Base-by-base conservation (phyloP, 2,113 vertebrate species). In the Hirundichthys speculiger region DNA sequence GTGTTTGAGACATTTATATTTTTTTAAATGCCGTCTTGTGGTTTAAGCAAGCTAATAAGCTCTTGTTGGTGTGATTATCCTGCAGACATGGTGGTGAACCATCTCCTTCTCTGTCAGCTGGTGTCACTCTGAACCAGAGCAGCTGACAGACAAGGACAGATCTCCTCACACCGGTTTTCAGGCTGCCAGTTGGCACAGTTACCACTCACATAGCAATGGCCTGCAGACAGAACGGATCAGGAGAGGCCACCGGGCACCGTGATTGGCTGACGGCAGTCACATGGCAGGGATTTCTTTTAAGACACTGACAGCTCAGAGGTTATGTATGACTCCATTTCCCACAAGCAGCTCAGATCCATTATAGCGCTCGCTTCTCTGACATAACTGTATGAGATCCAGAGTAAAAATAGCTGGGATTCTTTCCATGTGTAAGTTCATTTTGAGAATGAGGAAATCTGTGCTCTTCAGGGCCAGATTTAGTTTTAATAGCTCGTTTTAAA, bases 191-290 rank as follows among this genome's bases (percentile, higher is more conserved):
- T 82, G 81, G 67, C 56, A 13, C 22, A 1, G 27, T 46, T 18
- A 42, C 22, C 0, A 3, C 18, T 48, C 65, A 58, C 13, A 1
- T 48, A 56, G 38, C 51, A 57, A 62, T 46, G 27, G 27, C 42
- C 60, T 3, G 21, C 57, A 55, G 63, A 45, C 34, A 20, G 34
- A 66, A 13, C 38, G 3, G 42, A 72, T 64, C 60, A 64, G 67
- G 42, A 73, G 57, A 80, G 69, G 16, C 6, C 0, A 4, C 41
- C 22, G 0, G 14, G 11, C 30, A 0, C n/a, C 1, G 5, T 8
- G 38, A 73, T 61, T 77, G 79, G 53, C 53, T 20, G 42, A 64
- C 25, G 14, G 53, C 47, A 5, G 50, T 22, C 73, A 75, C 42
- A 15, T 70, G 75, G 27, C 0, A 0, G 10, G 15, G 25, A 46